phyloP scores from a whole-genome alignment of 2,797 vertebrate species.

The Esox lucius region DNA sequence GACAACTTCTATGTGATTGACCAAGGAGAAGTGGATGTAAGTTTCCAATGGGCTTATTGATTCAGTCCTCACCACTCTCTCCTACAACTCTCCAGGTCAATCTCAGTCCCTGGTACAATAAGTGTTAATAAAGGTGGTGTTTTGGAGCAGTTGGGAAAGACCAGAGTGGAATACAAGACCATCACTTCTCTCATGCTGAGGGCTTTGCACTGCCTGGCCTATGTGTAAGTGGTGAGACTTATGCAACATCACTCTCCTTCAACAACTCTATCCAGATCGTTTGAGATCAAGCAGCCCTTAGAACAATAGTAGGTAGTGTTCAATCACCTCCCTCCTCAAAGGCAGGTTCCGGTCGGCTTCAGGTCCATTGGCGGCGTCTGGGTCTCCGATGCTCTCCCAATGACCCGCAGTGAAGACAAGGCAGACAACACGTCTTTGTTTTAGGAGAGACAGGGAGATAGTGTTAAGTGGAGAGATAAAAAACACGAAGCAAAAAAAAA shows the following conservation, averaged over 20 bases:
- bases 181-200: not conserved
- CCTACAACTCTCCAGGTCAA: not conserved
- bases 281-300: slow-evolving; percentile 21
- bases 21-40: slow-evolving; percentile 97
- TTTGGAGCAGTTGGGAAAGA: not conserved
- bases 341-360: not conserved
- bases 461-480: slow-evolving; percentile 67
- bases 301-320: slow-evolving; percentile 59
- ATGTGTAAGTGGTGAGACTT: slow-evolving; percentile 37
- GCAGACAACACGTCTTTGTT: slow-evolving; percentile 54
- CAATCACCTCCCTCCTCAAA: slow-evolving; percentile 37
- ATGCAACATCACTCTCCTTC: slow-evolving; percentile 18
- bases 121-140: not conserved
- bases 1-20: slow-evolving; percentile 99
- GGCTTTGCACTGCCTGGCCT: not conserved
- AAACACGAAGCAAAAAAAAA: no score
- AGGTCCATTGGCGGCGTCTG: slow-evolving; percentile 55
- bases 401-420: slow-evolving; percentile 36
- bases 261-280: slow-evolving; percentile 38
- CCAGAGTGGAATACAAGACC: not conserved
- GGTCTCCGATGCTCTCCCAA: slow-evolving; percentile 29
- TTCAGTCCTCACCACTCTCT: not conserved
- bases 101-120: not conserved
- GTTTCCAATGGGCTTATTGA: slow-evolving; percentile 53
- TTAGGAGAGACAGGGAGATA: slow-evolving; percentile 44